Base-by-base conservation (phyloP, 2,113 vertebrate species). In the Jacana jacana region DNA sequence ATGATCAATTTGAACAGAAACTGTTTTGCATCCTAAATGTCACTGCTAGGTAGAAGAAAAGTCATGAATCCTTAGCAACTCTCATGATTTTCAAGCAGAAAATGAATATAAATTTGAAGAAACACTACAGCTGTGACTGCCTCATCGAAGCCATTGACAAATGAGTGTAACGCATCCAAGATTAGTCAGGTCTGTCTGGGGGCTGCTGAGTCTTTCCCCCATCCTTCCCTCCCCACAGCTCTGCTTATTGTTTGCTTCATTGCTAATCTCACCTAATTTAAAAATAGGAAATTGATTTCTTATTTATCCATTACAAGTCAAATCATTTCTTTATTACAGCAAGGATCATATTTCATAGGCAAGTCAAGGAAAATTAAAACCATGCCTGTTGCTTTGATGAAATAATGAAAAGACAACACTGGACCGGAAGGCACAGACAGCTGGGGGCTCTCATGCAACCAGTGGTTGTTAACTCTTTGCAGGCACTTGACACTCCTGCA, bases 231-330 rank as follows among this genome's bases (percentile, higher is more conserved):
- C 46, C 18, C 13, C 0, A 0, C 54, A 23, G 8, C 52, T 84
- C 93, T 81, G 73, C 93, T 96, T 94, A 92, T 95, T 96, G 91
- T 94, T 97, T 94, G 92, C 86, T 94, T 91, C 95, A 86, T 93
- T 89, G 84, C 91, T 97, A 95, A 96, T 96, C 90, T 89, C 63
- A 85, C 93, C 78, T 94, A 88, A 95, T 97, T 96, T 96, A 89
- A 94, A 97, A 96, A 97, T 94, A 94, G 94, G 91, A 97, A 97
- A 97, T 96, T 97, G 96, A 97, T 93, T 97, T 96, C 95, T 95
- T 84, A 95, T 89, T 89, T 95, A 97, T 93, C 95, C 85, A 89
- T 94, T 97, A 94, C 93, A 96, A 97, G 81, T 81, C 91, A 96
- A 94, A 96, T 94, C 8, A 91, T 95, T 96, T 94, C 90, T 96